Evolutionary conservation across 2,113 vertebrate genomes (phyloP).

Genomic region (Cricetomys ansorgei): DNA sequence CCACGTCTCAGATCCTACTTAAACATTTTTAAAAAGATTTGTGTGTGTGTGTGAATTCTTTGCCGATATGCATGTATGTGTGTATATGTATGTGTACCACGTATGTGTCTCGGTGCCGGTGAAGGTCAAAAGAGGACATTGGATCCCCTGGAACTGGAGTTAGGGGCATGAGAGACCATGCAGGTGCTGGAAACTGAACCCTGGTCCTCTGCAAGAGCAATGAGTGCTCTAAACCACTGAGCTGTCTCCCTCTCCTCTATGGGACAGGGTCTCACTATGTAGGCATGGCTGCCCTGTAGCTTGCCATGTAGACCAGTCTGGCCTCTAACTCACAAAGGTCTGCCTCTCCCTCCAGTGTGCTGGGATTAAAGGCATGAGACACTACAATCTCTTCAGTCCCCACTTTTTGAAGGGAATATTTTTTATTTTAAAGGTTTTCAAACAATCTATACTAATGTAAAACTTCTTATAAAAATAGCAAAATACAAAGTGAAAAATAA

Average conservation of each 20-base stretch:
- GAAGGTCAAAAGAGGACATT: background rate
- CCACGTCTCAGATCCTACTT: background rate
- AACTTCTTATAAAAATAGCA: slow-evolving; percentile 29
- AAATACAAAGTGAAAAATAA: background rate
- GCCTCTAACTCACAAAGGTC: background rate
- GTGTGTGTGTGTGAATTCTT: background rate
- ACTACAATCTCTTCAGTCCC: background rate
- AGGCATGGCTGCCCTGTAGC: background rate
- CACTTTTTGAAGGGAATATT: background rate
- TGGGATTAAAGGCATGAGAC: background rate
- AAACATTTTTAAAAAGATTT: no score
- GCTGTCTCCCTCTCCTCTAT: background rate
- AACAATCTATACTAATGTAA: background rate
- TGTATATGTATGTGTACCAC: background rate
- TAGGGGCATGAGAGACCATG: background rate
- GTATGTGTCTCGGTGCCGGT: background rate
- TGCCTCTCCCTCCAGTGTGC: background rate
- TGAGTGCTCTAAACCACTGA: background rate
- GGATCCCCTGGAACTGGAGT: background rate
- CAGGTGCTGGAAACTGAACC: background rate
- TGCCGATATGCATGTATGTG: background rate
- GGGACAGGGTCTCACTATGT: background rate
- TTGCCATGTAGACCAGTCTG: background rate
- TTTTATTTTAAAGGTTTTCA: background rate
- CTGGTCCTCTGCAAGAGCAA: background rate